Conservation (phyloP, 1,140 invertebrate species). For the Agraylea sexmaculata region DNA sequence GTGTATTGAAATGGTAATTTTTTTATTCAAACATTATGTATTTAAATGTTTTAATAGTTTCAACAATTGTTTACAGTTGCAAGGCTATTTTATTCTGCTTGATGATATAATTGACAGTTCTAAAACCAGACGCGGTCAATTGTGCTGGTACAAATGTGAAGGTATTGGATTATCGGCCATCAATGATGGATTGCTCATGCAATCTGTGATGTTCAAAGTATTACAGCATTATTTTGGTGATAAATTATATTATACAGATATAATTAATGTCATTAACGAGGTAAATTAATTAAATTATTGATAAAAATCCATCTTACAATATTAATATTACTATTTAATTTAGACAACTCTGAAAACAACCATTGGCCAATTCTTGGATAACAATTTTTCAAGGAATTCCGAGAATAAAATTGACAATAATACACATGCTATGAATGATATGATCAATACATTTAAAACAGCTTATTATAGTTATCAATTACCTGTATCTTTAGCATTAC, state of each 20-base stretch:
- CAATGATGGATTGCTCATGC: constrained; percentile 73
- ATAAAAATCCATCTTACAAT: background rate
- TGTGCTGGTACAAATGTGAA: constrained; percentile 72
- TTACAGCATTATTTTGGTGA: constrained; percentile 57
- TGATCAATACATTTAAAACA: no score
- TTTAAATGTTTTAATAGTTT: background rate
- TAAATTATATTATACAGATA: constrained; percentile 55
- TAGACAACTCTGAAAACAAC: no score
- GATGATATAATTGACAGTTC: constrained; percentile 88
- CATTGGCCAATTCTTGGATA: no score
- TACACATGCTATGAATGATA: no score
- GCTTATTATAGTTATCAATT: no score
- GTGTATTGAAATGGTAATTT: background rate
- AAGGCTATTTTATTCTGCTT: constrained; percentile 65
- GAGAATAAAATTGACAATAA: no score
- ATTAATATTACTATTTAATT: background rate
- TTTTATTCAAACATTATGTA: background rate
- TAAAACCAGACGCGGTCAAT: constrained; percentile 57
- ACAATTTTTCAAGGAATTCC: no score
- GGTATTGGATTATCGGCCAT: constrained; percentile 63
- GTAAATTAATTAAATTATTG: constrained; percentile 28
- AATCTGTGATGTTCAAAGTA: constrained; percentile 58
- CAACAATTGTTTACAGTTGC: constrained; percentile 41
- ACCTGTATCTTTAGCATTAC: no score
- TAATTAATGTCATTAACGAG: constrained; percentile 68